These are phyloP conservation scores for Congeria kusceri DNA, from an alignment of 2,888 invertebrate genomes.

Conservation along the genomic window DNA sequence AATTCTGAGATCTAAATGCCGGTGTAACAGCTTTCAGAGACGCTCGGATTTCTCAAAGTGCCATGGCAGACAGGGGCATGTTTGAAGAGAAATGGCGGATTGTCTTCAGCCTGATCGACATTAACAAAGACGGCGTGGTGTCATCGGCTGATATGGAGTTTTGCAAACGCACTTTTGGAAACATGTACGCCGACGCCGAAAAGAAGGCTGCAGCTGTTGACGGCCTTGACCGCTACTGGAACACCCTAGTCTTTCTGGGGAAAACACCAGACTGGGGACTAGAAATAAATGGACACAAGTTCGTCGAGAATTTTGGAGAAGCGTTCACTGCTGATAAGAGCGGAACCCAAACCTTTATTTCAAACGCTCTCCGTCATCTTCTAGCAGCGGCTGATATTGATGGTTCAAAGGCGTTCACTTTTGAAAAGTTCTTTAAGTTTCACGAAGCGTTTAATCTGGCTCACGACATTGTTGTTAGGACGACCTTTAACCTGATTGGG, in stretches of 20 bases:
- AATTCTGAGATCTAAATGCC: no score
- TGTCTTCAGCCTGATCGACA: slow-evolving; percentile 56
- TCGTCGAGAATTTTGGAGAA: slow-evolving; percentile 32
- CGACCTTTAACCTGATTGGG: slow-evolving; percentile 56
- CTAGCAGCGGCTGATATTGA: slow-evolving; percentile 45
- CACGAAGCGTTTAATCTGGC: slow-evolving; percentile 51
- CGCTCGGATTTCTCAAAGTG: no score
- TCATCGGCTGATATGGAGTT: slow-evolving; percentile 44
- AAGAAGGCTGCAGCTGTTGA: neutral
- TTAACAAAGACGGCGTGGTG: slow-evolving; percentile 53
- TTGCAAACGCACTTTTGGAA: slow-evolving; percentile 40
- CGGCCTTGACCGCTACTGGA: slow-evolving; percentile 48
- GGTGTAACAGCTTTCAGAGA: no score
- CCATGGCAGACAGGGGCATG: slow-evolving; percentile 48
- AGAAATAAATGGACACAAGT: slow-evolving; percentile 44
- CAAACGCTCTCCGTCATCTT: slow-evolving; percentile 36
- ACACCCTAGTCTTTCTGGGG: slow-evolving; percentile 39
- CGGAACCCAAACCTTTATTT: slow-evolving; percentile 1
- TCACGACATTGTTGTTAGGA: slow-evolving; percentile 48
- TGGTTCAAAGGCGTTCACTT: slow-evolving; percentile 42
- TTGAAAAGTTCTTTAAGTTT: slow-evolving; percentile 61
- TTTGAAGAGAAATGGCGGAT: slow-evolving; percentile 62
- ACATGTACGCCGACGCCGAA: slow-evolving; percentile 19
- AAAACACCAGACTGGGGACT: slow-evolving; percentile 41
- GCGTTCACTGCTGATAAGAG: slow-evolving; percentile 43